These are phyloP conservation scores for Myrmecobius fasciatus DNA, from an alignment of 2,113 vertebrate genomes.

Conservation along the genomic window DNA sequence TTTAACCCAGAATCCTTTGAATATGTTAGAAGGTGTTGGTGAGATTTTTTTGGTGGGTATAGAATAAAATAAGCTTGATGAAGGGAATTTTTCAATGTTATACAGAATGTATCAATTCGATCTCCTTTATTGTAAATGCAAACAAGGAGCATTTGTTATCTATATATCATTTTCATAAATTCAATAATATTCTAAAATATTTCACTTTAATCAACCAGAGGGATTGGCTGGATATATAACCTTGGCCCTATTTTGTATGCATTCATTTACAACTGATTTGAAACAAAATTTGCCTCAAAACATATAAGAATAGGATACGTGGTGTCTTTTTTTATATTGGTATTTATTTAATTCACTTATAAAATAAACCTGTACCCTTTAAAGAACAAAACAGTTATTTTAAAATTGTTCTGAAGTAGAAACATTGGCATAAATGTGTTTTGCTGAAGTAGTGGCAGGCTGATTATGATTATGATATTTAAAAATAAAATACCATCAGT, in stretches of 20 bases:
- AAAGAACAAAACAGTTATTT: conserved; percentile 66
- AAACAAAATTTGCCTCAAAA: conserved; percentile 45
- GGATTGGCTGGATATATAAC: not conserved
- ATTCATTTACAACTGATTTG: not conserved
- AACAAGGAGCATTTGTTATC: not conserved
- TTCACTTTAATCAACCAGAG: conserved; percentile 35
- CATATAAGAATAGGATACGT: conserved; percentile 18
- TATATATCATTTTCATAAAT: not conserved
- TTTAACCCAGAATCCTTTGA: conserved; percentile 58
- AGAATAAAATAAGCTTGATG: not conserved
- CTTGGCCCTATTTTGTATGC: not conserved
- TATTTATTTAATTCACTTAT: conserved; percentile 66
- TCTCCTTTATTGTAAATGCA: not conserved
- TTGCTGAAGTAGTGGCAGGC: conserved; percentile 65
- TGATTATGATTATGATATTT: conserved; percentile 72
- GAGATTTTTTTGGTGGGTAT: not conserved
- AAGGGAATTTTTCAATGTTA: conserved; percentile 41
- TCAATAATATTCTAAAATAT: conserved; percentile 1
- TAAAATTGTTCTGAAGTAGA: conserved; percentile 72
- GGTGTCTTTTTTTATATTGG: conserved; percentile 51
- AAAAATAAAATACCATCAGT: conserved; percentile 64
- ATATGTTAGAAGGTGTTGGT: conserved; percentile 59
- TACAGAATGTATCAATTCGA: conserved; percentile 12
- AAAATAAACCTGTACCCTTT: conserved; percentile 40
- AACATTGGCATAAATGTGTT: conserved; percentile 76